A percentile compares a stretch with the other conserved stretches of the same genome.
phyloP scores from a whole-genome alignment of 1,140 invertebrate genomes.

The Parapsyche elsis region DNA sequence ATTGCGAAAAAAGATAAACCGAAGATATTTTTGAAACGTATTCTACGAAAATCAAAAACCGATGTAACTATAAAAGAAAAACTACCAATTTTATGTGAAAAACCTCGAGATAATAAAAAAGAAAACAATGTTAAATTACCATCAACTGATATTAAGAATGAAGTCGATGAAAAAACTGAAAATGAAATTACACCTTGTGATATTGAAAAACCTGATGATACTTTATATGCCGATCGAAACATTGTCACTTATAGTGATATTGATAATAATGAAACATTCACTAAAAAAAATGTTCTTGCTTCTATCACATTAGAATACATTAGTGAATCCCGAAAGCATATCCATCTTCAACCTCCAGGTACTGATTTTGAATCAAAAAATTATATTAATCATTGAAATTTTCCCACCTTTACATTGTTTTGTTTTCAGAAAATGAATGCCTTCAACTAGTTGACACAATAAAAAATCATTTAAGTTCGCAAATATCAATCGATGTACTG shows the following conservation, averaged over 20 bases:
- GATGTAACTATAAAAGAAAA: not conserved
- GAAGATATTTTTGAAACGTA: not conserved
- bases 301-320: not conserved
- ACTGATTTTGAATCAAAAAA: too few relatives aligned
- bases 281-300: not conserved
- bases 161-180: not conserved
- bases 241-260: not conserved
- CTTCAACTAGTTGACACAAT: constrained; percentile 13
- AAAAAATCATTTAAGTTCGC: constrained; percentile 28
- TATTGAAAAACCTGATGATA: not conserved
- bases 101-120: not conserved
- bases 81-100: not conserved
- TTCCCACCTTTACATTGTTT: too few relatives aligned
- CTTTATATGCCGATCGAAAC: not conserved
- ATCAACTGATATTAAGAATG: not conserved
- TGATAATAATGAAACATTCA: not conserved
- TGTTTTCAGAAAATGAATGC: not conserved
- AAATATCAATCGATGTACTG: constrained; percentile 30
- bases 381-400: too few relatives aligned
- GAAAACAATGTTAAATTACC: not conserved
- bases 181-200: not conserved
- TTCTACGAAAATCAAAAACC: not conserved
- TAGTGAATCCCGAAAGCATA: not conserved
- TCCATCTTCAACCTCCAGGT: not conserved
- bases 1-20: constrained; percentile 14